phyloP scores from a whole-genome alignment of 2,113 vertebrate species.

The Abramis brama region DNA sequence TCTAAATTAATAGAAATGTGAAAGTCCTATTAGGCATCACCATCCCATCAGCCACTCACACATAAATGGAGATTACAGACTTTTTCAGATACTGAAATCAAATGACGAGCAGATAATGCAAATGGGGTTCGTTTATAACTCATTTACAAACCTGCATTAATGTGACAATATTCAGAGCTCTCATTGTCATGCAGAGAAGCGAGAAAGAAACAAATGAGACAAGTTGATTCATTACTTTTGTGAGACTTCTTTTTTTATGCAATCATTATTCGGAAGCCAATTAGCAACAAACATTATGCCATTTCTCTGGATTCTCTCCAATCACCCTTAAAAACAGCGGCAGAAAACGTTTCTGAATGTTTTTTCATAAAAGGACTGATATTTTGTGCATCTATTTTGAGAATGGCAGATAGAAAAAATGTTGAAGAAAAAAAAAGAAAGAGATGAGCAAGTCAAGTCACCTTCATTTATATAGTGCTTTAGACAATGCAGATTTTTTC shows the following conservation, averaged over 20 bases:
- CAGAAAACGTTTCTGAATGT: not conserved
- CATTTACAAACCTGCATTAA: slow-evolving; percentile 31
- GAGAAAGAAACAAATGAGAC: slow-evolving; percentile 18
- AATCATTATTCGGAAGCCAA: slow-evolving; percentile 31
- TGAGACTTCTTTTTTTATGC: slow-evolving; percentile 1
- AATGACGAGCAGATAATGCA: slow-evolving; percentile 26
- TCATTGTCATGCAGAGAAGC: slow-evolving; percentile 14
- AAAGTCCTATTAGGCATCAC: slow-evolving; percentile 2
- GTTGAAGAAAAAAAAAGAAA: no score
- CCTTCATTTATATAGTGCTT: no score
- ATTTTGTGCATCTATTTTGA: not conserved
- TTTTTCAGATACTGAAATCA: slow-evolving; percentile 16
- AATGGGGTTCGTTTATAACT: slow-evolving; percentile 26
- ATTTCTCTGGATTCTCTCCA: slow-evolving; percentile 8
- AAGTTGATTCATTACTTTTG: slow-evolving; percentile 24
- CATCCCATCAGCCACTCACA: not conserved
- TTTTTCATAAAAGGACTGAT: not conserved
- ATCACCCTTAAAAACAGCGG: not conserved
- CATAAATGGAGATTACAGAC: slow-evolving; percentile 12
- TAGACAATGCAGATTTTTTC: no score
- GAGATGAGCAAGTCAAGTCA: not conserved
- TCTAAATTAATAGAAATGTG: not conserved
- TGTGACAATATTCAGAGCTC: slow-evolving; percentile 24
- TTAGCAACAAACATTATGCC: slow-evolving; percentile 8
- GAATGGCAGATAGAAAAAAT: no score